These are phyloP conservation scores for Aplidium turbinatum DNA, from an alignment of 23 tunicate species.

Conservation along the genomic window DNA sequence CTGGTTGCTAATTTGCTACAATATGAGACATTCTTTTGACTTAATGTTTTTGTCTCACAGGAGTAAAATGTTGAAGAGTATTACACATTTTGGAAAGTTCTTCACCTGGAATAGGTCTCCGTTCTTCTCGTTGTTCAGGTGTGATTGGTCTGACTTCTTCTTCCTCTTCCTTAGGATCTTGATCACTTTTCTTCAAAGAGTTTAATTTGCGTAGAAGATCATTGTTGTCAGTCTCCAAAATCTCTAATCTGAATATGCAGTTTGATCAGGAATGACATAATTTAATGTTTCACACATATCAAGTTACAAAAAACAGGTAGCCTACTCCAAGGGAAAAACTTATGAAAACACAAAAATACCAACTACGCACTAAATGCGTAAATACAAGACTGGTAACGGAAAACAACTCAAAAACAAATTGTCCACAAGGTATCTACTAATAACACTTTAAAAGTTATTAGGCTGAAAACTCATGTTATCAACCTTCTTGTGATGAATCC, in stretches of 20 bases:
- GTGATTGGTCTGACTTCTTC: constrained; percentile 9
- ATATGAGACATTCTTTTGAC: neutral
- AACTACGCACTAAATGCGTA: no score
- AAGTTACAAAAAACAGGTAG: neutral
- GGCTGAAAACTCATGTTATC: no score
- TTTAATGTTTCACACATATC: neutral
- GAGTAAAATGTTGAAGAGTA: neutral
- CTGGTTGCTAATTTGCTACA: no score
- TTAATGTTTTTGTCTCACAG: neutral
- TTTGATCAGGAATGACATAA: neutral
- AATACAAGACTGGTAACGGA: no score
- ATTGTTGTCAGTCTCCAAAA: constrained; percentile 45
- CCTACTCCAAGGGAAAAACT: no score
- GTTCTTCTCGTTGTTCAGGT: constrained; percentile 24
- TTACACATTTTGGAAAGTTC: neutral
- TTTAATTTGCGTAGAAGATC: constrained; percentile 41
- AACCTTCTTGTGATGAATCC: no score
- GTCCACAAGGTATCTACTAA: no score
- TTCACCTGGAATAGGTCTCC: constrained; percentile 77
- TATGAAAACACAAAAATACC: no score
- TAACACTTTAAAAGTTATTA: no score
- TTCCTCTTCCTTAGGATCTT: constrained; percentile 18
- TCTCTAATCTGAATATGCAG: constrained; percentile 46
- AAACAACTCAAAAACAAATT: no score
- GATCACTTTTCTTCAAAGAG: constrained; percentile 19